These are phyloP conservation scores for Brienomyrus brachyistius DNA, from an alignment of 2,113 vertebrate species.

Conservation along the genomic window DNA sequence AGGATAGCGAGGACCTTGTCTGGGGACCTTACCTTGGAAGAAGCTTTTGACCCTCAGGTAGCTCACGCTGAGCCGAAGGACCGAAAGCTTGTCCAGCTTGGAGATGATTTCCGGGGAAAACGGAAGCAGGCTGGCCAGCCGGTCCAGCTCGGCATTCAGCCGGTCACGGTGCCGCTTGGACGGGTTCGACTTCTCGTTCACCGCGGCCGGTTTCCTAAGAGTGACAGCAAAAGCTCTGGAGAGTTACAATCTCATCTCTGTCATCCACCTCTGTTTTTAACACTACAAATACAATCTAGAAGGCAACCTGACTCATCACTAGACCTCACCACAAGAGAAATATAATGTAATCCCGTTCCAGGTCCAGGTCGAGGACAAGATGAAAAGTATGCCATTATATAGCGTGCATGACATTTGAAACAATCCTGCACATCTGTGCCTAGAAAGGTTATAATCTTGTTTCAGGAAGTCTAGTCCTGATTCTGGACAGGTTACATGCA, in stretches of 20 bases:
- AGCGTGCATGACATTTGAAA: neutral
- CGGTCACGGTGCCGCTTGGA: conserved; percentile 92
- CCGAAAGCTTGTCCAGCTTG: conserved; percentile 92
- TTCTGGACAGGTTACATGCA: neutral
- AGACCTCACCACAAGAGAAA: neutral
- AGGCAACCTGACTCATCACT: neutral
- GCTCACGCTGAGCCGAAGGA: conserved; percentile 89
- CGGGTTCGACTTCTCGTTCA: conserved; percentile 85
- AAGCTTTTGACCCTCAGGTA: conserved; percentile 94
- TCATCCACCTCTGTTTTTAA: neutral
- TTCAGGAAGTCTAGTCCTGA: neutral
- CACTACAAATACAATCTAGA: neutral
- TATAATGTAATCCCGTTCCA: neutral
- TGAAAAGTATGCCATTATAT: neutral
- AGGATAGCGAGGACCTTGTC: neutral
- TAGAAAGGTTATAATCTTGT: neutral
- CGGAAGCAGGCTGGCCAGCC: conserved; percentile 86
- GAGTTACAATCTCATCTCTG: neutral
- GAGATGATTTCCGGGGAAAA: conserved; percentile 84
- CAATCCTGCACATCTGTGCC: neutral
- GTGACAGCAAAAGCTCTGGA: conserved; percentile 31
- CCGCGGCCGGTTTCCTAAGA: conserved; percentile 71
- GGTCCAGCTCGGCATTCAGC: conserved; percentile 87
- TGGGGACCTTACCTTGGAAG: conserved; percentile 76
- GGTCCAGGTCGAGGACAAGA: neutral